Conservation (phyloP, 2,888 invertebrate genomes). For the Ichneumoninae sp. region DNA sequence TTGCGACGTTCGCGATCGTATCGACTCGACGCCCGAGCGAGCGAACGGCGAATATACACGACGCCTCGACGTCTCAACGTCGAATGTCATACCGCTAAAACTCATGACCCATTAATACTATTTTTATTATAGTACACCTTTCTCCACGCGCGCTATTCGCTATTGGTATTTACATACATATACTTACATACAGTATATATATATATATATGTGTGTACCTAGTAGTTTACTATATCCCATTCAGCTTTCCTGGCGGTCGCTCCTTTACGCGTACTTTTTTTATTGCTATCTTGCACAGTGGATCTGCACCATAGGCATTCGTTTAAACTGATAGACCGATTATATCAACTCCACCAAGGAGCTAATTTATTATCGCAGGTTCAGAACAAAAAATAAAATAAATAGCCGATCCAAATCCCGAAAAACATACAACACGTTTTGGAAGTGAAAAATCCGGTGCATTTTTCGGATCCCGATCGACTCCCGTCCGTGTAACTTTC, state of each 20-base stretch:
- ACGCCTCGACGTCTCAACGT: slow-evolving; percentile 29
- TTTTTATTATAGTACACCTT: slow-evolving; percentile 10
- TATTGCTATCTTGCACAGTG: neutral
- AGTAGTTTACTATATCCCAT: slow-evolving; percentile 20
- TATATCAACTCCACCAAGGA: neutral
- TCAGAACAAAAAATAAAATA: neutral
- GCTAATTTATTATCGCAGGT: neutral
- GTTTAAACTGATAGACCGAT: neutral
- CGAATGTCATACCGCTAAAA: slow-evolving; percentile 44
- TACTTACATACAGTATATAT: neutral
- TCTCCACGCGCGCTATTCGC: neutral
- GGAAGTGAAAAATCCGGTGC: slow-evolving; percentile 58
- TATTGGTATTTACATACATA: neutral
- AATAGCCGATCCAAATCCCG: neutral
- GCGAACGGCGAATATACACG: slow-evolving; percentile 20
- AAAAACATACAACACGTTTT: slow-evolving; percentile 9
- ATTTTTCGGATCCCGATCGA: neutral
- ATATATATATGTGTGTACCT: neutral
- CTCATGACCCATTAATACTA: slow-evolving; percentile 36
- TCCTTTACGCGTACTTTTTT: neutral
- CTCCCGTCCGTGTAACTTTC: neutral
- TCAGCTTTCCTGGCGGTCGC: slow-evolving; percentile 22
- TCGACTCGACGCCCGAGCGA: slow-evolving; percentile 57
- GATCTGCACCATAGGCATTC: neutral
- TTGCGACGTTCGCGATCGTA: slow-evolving; percentile 71